phyloP scores from a whole-genome alignment of 2,888 invertebrate genomes.

The Lasius platythorax region DNA sequence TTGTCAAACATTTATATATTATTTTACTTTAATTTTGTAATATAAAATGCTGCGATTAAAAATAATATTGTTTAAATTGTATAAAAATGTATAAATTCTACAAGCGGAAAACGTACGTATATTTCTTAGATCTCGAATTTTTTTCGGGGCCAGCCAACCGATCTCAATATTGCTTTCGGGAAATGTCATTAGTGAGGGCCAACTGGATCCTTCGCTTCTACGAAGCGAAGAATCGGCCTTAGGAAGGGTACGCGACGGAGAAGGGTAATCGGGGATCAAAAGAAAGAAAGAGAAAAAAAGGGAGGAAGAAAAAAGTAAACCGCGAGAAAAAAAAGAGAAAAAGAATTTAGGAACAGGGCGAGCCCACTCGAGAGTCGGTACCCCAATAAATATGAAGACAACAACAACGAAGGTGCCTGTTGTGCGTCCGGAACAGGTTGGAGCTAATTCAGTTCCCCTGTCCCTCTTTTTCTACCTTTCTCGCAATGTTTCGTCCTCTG shows the following conservation, averaged over 20 bases:
- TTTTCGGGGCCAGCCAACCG: not conserved
- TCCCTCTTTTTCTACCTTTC: conserved; percentile 47
- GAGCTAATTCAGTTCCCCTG: conserved; percentile 82
- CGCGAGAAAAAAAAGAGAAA: conserved; percentile 57
- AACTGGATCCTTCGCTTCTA: conserved; percentile 75
- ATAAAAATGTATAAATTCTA: conserved; percentile 44
- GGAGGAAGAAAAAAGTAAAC: conserved; percentile 57
- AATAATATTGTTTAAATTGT: conserved; percentile 17
- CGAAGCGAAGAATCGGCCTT: conserved; percentile 67
- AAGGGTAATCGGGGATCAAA: conserved; percentile 68
- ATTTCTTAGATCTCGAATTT: not conserved
- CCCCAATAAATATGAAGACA: conserved; percentile 85
- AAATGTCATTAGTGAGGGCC: conserved; percentile 82
- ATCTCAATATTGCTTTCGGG: conserved; percentile 70
- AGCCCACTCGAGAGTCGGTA: conserved; percentile 74
- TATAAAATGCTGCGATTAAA: not conserved
- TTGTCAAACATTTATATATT: not conserved
- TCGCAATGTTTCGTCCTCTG: conserved; percentile 42
- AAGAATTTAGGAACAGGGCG: conserved; percentile 76
- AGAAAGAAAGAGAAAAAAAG: conserved; percentile 33
- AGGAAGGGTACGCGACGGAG: conserved; percentile 54
- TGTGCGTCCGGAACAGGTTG: conserved; percentile 82
- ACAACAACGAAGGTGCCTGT: conserved; percentile 82
- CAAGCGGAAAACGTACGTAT: conserved; percentile 14
- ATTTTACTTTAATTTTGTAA: not conserved